Evolutionary conservation across 37 sponge, comb jelly and placozoan species (phyloP), one percentile per base, ranked within the genome.

Genomic region (Hexactinellida sp.): DNA sequence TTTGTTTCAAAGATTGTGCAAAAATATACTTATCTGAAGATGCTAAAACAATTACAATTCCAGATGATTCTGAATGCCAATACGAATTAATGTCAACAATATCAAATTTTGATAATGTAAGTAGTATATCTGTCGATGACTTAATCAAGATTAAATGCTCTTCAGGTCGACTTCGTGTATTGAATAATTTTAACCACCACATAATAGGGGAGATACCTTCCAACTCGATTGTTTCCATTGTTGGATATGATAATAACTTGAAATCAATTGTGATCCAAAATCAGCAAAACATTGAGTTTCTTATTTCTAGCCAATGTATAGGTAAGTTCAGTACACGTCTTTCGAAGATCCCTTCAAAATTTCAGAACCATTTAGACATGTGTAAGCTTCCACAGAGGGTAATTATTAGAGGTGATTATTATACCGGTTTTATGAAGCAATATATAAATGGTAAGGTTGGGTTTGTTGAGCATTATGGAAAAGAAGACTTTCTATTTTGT

Each of bases 401-500:
- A 32, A 63, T 63, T 63, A 63, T 63, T 28, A 28, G 5, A 63
- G 76, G 76, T 23, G 76, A 63, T 63, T 63, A 21, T 10, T 21
- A 32, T 63, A 63, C 21, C 3, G 76, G 76, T 63, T 63, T 63
- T 63, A n/a, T 63, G 30, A 63, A 63, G 30, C 76, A 63, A 63
- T 63, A 63, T 28, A 63, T 63, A 32, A 28, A 63, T n/a, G 30
- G 5, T 32, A 63, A 63, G 30, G 30, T 25, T 63, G 76, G 76
- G 34, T 25, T 63, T n/a, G 13, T 63, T 63, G 76, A 63, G 13
- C 28, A 63, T 25, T 63, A 25, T 63, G 76, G 21, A 28, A 63
- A 63, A 63, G 76, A 63, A 63, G 76, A 63, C 13, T 63, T 63
- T n/a, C 30, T 63, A 63, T 63, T 63, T n/a, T 63, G 76, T 63